Base-by-base conservation (phyloP, 2,888 invertebrate species). In the Meiosimyza decipiens region DNA sequence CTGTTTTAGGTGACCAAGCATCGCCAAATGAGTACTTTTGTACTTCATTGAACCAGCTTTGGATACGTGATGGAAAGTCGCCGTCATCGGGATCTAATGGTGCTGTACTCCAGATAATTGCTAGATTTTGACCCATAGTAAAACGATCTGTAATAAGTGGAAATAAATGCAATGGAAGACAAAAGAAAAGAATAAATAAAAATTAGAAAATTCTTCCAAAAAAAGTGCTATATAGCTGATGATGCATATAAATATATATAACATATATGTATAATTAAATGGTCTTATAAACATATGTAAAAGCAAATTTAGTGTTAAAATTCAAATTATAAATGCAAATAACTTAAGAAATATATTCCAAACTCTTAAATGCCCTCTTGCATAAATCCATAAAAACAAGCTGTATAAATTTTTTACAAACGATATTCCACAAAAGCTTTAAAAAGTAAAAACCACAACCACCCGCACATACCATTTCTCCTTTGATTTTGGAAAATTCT, bases 71-170 rank as follows among this genome's bases (percentile, higher is more conserved):
- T 76, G 90, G 89, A 88, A 94, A 95, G 83, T 94, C 92, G 66
- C 90, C 89, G 68, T 91, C 90, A 81, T 92, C 92, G 40, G 88
- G 80, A 13, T 85, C 86, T 75, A 88, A 84, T 15, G 89, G 88
- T 2, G 87, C 89, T 70, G 92, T 93, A 74, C 94, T 94, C 95
- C 95, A 95, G 12, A 93, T 92, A 75, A 92, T 91, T 1, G 94
- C 94, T 73, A 95, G 90, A 86, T 95, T 95, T 86, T 95, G 95
- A n/a, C 95, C 95, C 76, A 95, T 94, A 0, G 91, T 90, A 86
- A 94, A 95, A 76, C 94, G 90, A 75, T 90, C 93, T 78, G 88
- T n/a, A 72, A 60, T 28, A 28, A 65, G 16, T 68, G n/a, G 51
- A 40, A 40, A 40, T 2, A 68, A 5, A 60, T 22, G 22, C 15